phyloP scores from a whole-genome alignment of 2,888 invertebrate species.

The Meghimatium bilineatum region DNA sequence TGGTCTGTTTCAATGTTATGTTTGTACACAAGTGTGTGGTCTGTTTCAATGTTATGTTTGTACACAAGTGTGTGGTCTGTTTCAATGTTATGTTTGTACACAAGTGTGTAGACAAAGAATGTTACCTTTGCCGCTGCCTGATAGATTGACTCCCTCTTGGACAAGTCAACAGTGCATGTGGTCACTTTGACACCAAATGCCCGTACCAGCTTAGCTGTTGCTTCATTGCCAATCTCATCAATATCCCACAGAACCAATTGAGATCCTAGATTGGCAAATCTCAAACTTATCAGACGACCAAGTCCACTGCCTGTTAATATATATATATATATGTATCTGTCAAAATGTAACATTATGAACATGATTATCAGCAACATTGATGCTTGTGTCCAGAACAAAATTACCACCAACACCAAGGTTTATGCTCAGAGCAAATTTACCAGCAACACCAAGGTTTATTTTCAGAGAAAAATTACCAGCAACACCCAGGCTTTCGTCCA shows the following conservation, averaged over 20 bases:
- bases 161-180: conserved; percentile 72
- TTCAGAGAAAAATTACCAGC: too few species aligned
- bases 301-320: conserved; percentile 75
- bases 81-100: not conserved
- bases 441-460: too few species aligned
- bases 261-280: conserved; percentile 72
- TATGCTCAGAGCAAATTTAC: too few species aligned
- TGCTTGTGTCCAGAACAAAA: too few species aligned
- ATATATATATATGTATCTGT: too few species aligned
- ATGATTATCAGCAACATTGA: too few species aligned
- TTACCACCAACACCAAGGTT: too few species aligned
- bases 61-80: not conserved
- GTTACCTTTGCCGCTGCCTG: conserved; percentile 46
- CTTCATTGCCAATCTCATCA: conserved; percentile 67
- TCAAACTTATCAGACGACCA: conserved; percentile 71
- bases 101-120: not conserved
- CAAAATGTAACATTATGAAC: too few species aligned
- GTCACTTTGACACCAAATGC: conserved; percentile 53
- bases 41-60: not conserved
- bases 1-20: too few species aligned
- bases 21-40: not conserved
- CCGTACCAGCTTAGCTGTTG: conserved; percentile 65
- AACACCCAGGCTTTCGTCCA: too few species aligned
- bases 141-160: conserved; percentile 70
- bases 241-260: conserved; percentile 75